phyloP scores from a whole-genome alignment of 2,888 invertebrate species.

The Cryptocephalus moraei region DNA sequence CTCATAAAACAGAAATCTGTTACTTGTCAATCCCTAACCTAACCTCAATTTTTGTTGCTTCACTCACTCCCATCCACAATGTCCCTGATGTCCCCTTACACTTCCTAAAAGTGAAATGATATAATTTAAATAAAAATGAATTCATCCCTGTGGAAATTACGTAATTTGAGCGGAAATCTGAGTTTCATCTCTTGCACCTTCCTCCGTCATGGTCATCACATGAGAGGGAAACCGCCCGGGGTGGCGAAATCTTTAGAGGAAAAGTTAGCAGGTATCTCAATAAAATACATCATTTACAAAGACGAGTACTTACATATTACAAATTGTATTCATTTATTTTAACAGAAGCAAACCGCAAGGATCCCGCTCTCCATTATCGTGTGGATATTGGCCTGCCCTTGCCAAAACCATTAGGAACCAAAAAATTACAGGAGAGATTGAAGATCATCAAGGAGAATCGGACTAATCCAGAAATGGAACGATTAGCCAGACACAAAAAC shows the following conservation, averaged over 20 bases:
- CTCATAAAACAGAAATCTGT: neutral
- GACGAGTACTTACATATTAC: neutral
- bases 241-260: slow-evolving; percentile 57
- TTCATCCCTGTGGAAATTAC: slow-evolving; percentile 14
- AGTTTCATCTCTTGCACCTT: slow-evolving; percentile 11
- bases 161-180: slow-evolving; percentile 14
- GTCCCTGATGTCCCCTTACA: too few relatives aligned
- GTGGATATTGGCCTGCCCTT: slow-evolving; percentile 57
- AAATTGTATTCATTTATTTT: slow-evolving; percentile 8
- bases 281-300: slow-evolving; percentile 6
- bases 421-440: slow-evolving; percentile 41
- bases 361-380: slow-evolving; percentile 45
- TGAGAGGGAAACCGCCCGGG: slow-evolving; percentile 63
- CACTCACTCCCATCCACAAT: too few relatives aligned
- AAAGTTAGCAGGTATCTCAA: slow-evolving; percentile 49
- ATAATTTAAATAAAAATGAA: slow-evolving; percentile 11
- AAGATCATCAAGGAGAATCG: slow-evolving; percentile 47
- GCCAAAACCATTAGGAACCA: slow-evolving; percentile 30
- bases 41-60: too few relatives aligned
- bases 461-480: slow-evolving; percentile 48
- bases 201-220: slow-evolving; percentile 43
- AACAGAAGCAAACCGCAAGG: slow-evolving; percentile 40
- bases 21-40: too few relatives aligned
- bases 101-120: too few relatives aligned
- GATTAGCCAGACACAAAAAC: slow-evolving; percentile 48